Evolutionary conservation across 1,140 invertebrate genomes (phyloP).

Genomic region (Atta colombica): DNA sequence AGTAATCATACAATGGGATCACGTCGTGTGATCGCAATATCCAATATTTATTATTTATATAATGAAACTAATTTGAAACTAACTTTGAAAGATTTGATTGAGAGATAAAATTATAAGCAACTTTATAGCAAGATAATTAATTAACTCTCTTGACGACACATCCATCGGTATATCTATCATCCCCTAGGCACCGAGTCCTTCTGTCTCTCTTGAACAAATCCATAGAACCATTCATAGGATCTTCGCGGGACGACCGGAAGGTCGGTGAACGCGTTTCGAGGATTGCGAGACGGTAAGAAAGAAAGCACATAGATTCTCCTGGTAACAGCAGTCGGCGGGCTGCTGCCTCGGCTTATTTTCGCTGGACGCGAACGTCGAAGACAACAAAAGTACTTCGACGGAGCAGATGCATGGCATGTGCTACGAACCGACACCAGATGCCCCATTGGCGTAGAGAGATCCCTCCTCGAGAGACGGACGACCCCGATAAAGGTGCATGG

Average conservation of each 20-base stretch:
- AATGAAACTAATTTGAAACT: neutral
- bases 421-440: constrained; percentile 85
- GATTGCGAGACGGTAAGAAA: constrained; percentile 45
- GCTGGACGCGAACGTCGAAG: constrained; percentile 77
- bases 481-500: constrained; percentile 68
- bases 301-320: constrained; percentile 71
- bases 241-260: neutral
- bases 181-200: neutral
- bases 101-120: neutral
- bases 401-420: constrained; percentile 86
- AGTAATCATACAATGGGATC: neutral
- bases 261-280: neutral
- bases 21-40: neutral
- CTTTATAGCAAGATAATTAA: neutral
- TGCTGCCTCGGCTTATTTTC: constrained; percentile 71
- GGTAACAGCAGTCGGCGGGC: constrained; percentile 78
- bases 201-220: neutral
- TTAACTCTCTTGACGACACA: neutral
- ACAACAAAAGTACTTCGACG: constrained; percentile 83
- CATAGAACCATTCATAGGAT: neutral
- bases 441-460: constrained; percentile 83
- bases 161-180: neutral
- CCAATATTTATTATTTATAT: neutral
- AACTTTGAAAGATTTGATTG: neutral
- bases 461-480: constrained; percentile 64